Evolutionary conservation across 1,140 invertebrate genomes (phyloP).

Genomic region (Drosophila lacertosa): DNA sequence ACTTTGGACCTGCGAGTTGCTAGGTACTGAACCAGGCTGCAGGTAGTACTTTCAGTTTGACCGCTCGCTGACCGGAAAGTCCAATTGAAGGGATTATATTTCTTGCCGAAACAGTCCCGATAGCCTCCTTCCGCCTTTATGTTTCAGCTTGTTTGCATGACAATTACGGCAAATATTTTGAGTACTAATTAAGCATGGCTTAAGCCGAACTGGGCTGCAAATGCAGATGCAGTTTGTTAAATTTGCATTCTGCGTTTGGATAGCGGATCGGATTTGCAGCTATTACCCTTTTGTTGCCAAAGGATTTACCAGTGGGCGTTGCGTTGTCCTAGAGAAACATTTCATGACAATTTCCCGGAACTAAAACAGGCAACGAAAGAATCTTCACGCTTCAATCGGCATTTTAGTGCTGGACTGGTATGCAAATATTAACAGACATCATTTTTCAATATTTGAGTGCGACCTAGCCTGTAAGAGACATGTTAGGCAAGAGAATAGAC

Average conservation of each 20-base stretch:
- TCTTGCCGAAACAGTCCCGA: slow-evolving; percentile 11
- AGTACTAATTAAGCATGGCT: slow-evolving; percentile 77
- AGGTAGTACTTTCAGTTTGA: slow-evolving; percentile 14
- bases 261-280: slow-evolving; percentile 63
- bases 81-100: slow-evolving; percentile 79
- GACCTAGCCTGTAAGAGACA: slow-evolving; percentile 32
- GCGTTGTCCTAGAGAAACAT: slow-evolving; percentile 30
- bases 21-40: neutral
- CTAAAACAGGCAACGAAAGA: neutral
- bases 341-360: slow-evolving; percentile 38
- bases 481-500: slow-evolving; percentile 59
- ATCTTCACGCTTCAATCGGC: slow-evolving; percentile 52
- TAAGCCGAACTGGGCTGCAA: slow-evolving; percentile 2
- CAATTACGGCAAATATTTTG: slow-evolving; percentile 84
- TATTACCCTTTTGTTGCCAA: slow-evolving; percentile 76
- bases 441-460: slow-evolving; percentile 78
- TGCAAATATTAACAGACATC: slow-evolving; percentile 82
- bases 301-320: slow-evolving; percentile 68
- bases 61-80: slow-evolving; percentile 76
- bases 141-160: slow-evolving; percentile 37
- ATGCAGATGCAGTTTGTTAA: neutral
- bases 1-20: neutral
- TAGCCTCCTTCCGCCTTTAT: slow-evolving; percentile 16
- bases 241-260: slow-evolving; percentile 64
- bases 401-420: slow-evolving; percentile 53